Conservation (phyloP, 2,888 invertebrate genomes). For the Cotesia congregata region DNA sequence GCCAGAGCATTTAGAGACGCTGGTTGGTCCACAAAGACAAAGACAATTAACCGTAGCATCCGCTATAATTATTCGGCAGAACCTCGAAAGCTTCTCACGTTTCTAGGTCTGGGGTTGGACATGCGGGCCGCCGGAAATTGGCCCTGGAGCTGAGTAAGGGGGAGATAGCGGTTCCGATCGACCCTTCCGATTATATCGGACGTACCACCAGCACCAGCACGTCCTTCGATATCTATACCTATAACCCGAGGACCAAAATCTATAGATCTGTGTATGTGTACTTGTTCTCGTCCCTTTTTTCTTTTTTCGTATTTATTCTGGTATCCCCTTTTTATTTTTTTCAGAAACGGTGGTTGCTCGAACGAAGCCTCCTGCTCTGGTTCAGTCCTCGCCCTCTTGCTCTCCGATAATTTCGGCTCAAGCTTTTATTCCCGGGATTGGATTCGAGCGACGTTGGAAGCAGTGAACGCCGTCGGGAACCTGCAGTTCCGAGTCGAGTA, state of each 20-base stretch:
- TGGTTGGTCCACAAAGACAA: background rate
- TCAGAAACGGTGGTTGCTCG: conserved; percentile 51
- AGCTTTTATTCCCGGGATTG: conserved; percentile 60
- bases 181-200: conserved; percentile 43
- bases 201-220: conserved; percentile 25
- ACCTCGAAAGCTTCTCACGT: conserved; percentile 38
- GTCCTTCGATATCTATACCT: conserved; percentile 18
- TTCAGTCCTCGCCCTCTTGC: conserved; percentile 33
- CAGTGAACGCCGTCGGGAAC: conserved; percentile 41
- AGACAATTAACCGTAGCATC: conserved; percentile 24
- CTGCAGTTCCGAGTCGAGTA: conserved; percentile 14
- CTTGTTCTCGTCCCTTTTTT: background rate
- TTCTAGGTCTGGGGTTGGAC: conserved; percentile 35
- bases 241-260: too few relatives aligned
- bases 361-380: conserved; percentile 29
- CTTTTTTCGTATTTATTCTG: background rate
- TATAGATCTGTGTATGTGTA: too few relatives aligned
- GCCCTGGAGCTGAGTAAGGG: conserved; percentile 27
- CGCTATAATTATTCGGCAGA: conserved; percentile 28
- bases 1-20: too few relatives aligned
- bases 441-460: conserved; percentile 54
- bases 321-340: conserved; percentile 20
- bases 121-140: conserved; percentile 31
- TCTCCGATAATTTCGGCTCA: conserved; percentile 58
- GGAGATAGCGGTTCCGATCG: conserved; percentile 35